These are phyloP conservation scores for Montipora capricornis DNA, from an alignment of 64 coral and sea anemone genomes.

Conservation along the genomic window DNA sequence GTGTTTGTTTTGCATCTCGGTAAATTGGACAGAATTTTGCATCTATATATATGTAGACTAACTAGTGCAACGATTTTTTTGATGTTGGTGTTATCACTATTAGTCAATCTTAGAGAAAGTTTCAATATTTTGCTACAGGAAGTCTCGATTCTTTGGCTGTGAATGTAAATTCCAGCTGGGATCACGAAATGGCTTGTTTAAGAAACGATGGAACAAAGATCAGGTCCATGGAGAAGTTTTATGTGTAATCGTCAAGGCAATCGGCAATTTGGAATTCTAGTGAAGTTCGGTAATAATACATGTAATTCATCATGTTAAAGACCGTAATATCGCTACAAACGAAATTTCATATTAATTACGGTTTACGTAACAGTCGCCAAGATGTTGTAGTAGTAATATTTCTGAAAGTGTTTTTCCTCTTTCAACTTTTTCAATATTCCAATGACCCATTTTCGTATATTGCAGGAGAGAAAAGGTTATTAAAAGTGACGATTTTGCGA, in stretches of 20 bases:
- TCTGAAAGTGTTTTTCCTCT: slow-evolving; percentile 13
- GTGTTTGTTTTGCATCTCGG: slow-evolving; percentile 3
- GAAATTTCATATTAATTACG: background rate
- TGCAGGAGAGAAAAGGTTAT: background rate
- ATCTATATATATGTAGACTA: too few relatives aligned
- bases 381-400: slow-evolving; percentile 35
- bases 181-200: slow-evolving; percentile 45
- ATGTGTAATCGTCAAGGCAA: too few relatives aligned
- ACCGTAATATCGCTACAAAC: slow-evolving; percentile 33
- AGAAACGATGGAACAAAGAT: slow-evolving; percentile 16
- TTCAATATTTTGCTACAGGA: slow-evolving; percentile 55
- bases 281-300: background rate
- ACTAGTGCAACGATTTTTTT: background rate
- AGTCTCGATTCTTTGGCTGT: slow-evolving; percentile 25
- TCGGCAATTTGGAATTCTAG: background rate
- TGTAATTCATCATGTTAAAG: background rate
- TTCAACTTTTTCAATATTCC: background rate
- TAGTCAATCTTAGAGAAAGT: slow-evolving; percentile 15
- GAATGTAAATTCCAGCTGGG: slow-evolving; percentile 26
- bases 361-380: slow-evolving; percentile 47
- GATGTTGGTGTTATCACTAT: background rate
- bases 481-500: background rate
- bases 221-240: background rate
- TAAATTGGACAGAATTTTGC: background rate
- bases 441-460: background rate